Evolutionary conservation across 2,797 vertebrate species (phyloP), one percentile per base, ranked within the genome.

Genomic region (Momotus momota): DNA sequence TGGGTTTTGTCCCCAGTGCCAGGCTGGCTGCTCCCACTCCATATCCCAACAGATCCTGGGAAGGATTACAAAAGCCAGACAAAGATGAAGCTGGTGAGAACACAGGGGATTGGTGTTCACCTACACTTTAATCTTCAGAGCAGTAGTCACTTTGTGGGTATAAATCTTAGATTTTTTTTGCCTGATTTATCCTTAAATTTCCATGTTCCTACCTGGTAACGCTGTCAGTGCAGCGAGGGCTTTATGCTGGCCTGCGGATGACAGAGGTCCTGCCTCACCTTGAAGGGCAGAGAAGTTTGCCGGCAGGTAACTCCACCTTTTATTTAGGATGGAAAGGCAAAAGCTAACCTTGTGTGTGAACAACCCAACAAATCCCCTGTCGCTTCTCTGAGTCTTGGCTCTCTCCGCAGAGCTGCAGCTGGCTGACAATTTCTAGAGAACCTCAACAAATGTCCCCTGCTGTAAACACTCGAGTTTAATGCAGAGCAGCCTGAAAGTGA

Each of bases 401-500:
- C 7, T 10, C 17, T 31, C 52, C 27, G 5, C 29, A 31, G 52
- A 54, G 29, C 52, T 27, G 29, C 52, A 31, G 29, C 52, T 54
- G 22, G 45, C 67, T 57, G 74, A 35, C 40, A 19, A 31, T 40
- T 55, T 26, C 31, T 21, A n/a, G 58, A 60, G n/a, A 6, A 25
- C 1, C 3, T 5, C 1, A 61, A 45, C 0, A 2, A 60, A 55
- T 0, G 0, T 14, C 65, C 52, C 26, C 38, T 74, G 57, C 72
- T n/a, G 19, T 17, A 16, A 26, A 64, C 52, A 14, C 38, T 67
- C 3, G 2, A 48, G 57, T 35, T 35, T 8, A 35, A 35, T 35
- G 35, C 35, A 35, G 35, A 35, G 35, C 35, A 35, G 35, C 35
- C 35, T 35, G 35, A 35, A 35, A 35, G 35, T 35, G 35, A 35